Base-by-base conservation (phyloP, 2,797 vertebrate genomes). In the Sylvilagus floridanus region DNA sequence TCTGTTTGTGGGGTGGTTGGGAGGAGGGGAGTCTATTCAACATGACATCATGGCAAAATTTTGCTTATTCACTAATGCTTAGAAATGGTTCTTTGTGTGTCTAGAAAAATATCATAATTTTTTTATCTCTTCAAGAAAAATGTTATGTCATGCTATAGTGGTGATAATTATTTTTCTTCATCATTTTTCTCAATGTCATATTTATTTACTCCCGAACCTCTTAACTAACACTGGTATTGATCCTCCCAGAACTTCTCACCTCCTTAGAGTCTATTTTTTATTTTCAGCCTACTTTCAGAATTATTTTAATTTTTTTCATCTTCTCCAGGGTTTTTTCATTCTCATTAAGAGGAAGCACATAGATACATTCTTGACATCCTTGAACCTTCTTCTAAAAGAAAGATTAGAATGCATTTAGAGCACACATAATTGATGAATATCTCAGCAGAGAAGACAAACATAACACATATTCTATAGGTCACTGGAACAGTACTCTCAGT, bases 251-350 rank as follows among this genome's bases (percentile, higher is more conserved):
- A 42, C 19, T 77, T 78, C 35, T 54, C 62, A 81, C 60, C 32
- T 76, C 47, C 92, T 84, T 37, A 92, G 78, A 83, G 76, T 91
- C 35, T 69, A 69, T 87, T 79, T 94, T 57, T 87, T 79, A 93
- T 81, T 95, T 96, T 90, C 76, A 83, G 71, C 35, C 57, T 52
- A 47, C 32, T 86, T 92, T 54, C 63, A 87, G 62, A 94, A 79
- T 96, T 95, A 32, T 88, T 95, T 95, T 94, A 16, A 37, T 81
- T 93, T 35, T 84, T 42, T 71, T 86, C 37, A 24, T 75, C 66
- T 78, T 71, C 82, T 60, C 72, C 30, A 57, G 26, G 73, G 69
- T 63, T 66, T 76, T 93, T 90, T 78, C 71, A 76, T 85, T 91
- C 69, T 92, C 28, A 90, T 75, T 90, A 83, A 83, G 47, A 66